Conservation (phyloP, 2,888 invertebrate genomes). For the Merodon equestris region DNA sequence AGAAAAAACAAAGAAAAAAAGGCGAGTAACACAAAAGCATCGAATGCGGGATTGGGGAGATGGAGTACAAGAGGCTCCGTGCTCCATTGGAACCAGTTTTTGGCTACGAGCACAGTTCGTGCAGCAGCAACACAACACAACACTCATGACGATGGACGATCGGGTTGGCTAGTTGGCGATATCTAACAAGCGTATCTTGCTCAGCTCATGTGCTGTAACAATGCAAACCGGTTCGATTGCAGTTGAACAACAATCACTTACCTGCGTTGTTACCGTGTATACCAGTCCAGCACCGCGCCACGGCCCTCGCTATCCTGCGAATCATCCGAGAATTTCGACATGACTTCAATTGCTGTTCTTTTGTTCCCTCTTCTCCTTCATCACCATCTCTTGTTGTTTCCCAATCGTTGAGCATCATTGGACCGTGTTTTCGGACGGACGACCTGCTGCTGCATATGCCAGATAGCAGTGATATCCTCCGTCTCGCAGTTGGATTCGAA, state of each 20-base stretch:
- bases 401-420: constrained; percentile 63
- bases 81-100: constrained; percentile 58
- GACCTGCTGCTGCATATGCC: neutral
- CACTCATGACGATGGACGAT: neutral
- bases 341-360: constrained; percentile 25
- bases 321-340: constrained; percentile 11
- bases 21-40: neutral
- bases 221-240: constrained; percentile 65
- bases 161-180: neutral
- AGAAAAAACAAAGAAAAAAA: too few relatives aligned
- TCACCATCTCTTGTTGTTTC: constrained; percentile 31
- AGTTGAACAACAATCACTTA: constrained; percentile 67
- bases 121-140: constrained; percentile 3
- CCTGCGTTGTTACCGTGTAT: constrained; percentile 27
- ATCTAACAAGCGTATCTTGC: constrained; percentile 57
- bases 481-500: constrained; percentile 26
- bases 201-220: constrained; percentile 58
- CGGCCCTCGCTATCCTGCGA: constrained; percentile 28
- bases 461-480: constrained; percentile 29
- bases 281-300: neutral
- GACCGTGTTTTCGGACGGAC: constrained; percentile 44
- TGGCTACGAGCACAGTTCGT: constrained; percentile 41
- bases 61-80: constrained; percentile 23
- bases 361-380: neutral
- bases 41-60: neutral